phyloP scores from a whole-genome alignment of 2,113 vertebrate genomes.

The Marcusenius ussheri region DNA sequence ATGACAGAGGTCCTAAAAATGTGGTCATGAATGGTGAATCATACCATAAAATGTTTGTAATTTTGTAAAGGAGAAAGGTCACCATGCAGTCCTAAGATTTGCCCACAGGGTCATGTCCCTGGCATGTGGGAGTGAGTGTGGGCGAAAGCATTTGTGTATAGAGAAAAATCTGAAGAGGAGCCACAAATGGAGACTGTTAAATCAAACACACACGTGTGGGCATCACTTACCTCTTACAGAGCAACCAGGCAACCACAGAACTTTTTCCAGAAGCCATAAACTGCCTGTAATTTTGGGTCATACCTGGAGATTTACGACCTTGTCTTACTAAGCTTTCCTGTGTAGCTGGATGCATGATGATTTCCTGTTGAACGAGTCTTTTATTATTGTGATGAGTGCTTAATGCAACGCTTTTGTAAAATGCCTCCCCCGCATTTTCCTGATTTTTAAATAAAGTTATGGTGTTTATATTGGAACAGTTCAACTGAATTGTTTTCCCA shows the following conservation, averaged over 20 bases:
- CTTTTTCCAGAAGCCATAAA: conserved; percentile 7
- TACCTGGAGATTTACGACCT: background rate
- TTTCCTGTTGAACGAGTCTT: background rate
- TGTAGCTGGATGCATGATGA: background rate
- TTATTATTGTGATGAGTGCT: background rate
- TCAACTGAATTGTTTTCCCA: background rate
- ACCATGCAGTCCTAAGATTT: background rate
- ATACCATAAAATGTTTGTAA: background rate
- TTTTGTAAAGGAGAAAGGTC: background rate
- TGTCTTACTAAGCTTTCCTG: background rate
- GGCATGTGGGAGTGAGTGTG: background rate
- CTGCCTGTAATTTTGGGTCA: background rate
- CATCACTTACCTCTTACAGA: background rate
- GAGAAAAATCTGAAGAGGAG: background rate
- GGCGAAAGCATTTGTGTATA: background rate
- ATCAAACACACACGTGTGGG: background rate
- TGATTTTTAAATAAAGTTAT: background rate
- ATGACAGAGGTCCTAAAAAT: background rate
- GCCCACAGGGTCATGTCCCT: background rate
- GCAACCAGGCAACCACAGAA: background rate
- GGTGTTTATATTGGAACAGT: conserved; percentile 2
- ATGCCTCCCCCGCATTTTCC: background rate
- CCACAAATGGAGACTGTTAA: background rate
- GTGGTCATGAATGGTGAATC: background rate
- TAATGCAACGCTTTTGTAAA: conserved; percentile 6